Base-by-base conservation (phyloP, 2,888 invertebrate species). In the Blera fallax region DNA sequence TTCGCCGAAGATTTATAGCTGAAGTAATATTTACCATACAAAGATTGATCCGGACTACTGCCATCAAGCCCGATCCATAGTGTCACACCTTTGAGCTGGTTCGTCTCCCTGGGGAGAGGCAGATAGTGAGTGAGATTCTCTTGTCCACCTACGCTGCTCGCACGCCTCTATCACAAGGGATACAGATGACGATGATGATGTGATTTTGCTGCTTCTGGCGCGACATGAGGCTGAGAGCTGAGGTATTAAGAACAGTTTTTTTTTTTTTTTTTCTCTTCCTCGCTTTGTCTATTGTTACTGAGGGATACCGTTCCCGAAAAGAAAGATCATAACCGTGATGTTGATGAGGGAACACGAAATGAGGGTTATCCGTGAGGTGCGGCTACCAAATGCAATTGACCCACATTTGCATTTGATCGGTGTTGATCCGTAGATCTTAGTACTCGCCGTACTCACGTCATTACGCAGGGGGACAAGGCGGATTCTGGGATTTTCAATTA, bases 371-470 rank as follows among this genome's bases (percentile, higher is more conserved):
- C 32, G 18, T 52, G 24, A 85, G 85, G 85, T 85, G 85, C 76
- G 85, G 85, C 85, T 85, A 81, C 85, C 81, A 81, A 48, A 85
- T 81, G 85, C 76, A 80, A 77, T 81, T 85, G 85, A 85, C 85
- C 85, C 81, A 85, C 80, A 85, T 85, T 85, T 85, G 76, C 76
- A 80, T 85, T 85, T 70, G 80, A 69, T 74, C 64, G 50, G 40
- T n/a, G n/a, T 58, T 48, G 80, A 60, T 76, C 76, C 64, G 60
- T 60, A 70, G 50, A 58, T 67, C 43, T 54, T 60, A 58, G 83
- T 72, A 72, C 77, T 83, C 43, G 69, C n/a, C 62, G 65, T 70
- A 76, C 85, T 76, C 76, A 85, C 85, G 64, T 85, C 81, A 85
- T 65, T 80, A 54, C 40, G 62, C 24, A n/a, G 14, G 37, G 8